Percentiles rank a stretch among this genome's conserved stretches.
Evolutionary conservation across 2,888 invertebrate genomes (phyloP).

Genomic region (Ophioninae sp.): DNA sequence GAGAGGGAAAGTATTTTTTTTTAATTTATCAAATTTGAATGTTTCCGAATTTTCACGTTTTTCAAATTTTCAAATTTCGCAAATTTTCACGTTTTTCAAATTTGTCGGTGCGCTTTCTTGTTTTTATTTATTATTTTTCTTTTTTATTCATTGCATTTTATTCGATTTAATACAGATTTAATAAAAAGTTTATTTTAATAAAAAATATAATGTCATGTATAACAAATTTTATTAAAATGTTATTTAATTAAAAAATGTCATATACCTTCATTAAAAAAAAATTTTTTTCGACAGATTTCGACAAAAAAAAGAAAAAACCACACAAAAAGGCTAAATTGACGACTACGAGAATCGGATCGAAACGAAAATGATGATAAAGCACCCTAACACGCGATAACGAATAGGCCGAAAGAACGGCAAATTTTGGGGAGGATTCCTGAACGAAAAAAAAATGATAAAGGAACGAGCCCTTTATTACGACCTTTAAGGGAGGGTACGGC

Average conservation of each 20-base stretch:
- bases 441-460: constrained; percentile 13
- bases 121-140: no score
- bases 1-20: no score
- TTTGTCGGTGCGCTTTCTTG: no score
- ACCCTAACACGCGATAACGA: constrained; percentile 41
- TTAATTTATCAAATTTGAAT: no score
- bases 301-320: not conserved
- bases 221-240: no score
- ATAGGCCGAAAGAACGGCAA: constrained; percentile 36
- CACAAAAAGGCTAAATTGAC: constrained; percentile 14
- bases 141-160: not conserved
- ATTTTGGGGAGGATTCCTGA: constrained; percentile 6
- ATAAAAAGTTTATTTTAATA: not conserved
- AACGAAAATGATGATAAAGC: constrained; percentile 50
- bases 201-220: no score
- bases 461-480: constrained; percentile 7
- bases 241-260: no score
- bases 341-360: constrained; percentile 16
- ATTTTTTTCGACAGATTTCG: no score
- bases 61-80: no score
- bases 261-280: no score
- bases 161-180: not conserved
- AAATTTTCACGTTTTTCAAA: no score
- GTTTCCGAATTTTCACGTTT: no score
- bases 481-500: constrained; percentile 8